Evolutionary conservation across 2,797 vertebrate genomes (phyloP), one percentile per base, ranked within the genome.

Genomic region (Odontamblyopus rebecca): DNA sequence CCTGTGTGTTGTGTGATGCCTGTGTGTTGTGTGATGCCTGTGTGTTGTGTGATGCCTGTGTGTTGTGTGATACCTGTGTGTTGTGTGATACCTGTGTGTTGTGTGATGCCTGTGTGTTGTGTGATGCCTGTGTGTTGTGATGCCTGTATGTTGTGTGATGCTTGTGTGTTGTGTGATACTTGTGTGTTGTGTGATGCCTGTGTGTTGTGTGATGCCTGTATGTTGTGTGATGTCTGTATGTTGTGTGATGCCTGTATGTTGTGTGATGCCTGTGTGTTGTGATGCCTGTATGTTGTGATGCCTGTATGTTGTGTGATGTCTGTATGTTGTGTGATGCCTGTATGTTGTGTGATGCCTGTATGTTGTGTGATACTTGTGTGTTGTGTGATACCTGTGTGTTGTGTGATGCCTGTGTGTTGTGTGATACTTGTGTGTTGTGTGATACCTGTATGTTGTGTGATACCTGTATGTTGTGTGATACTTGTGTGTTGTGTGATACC

Each of bases 21-120:
- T 3, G 13, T 61, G 1, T 53, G 6, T 53, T 5, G 19, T 19
- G 41, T 44, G 41, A 44, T 44, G 12, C 41, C 9, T 12, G 41
- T 12, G 11, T 44, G 41, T 44, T 44, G 41, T 44, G 41, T 44
- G 41, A 44, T 12, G 12, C 38, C 7, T 4, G 12, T 44, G 41
- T 44, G 38, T 41, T 41, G 38, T 41, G 38, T 41, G 38, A 41
- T 41, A 94, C 93, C 92, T 92, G 88, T 86, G 83, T 32, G 32
- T 7, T 19, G 59, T 15, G 59, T 61, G 27, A 32, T 44, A 29
- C 23, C 3, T 1, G 27, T 61, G 60, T 61, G 61, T 9, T 19
- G 59, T 15, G 59, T 61, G 27, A 61, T 13, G 29, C 23, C 2
- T 3, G 13, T 61, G 60, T 38, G n/a, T 11, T 9, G 59, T 8